Percentiles rank a stretch among this genome's conserved stretches.
phyloP scores from a whole-genome alignment of 2,797 vertebrate species.

The Crenichthys baileyi region DNA sequence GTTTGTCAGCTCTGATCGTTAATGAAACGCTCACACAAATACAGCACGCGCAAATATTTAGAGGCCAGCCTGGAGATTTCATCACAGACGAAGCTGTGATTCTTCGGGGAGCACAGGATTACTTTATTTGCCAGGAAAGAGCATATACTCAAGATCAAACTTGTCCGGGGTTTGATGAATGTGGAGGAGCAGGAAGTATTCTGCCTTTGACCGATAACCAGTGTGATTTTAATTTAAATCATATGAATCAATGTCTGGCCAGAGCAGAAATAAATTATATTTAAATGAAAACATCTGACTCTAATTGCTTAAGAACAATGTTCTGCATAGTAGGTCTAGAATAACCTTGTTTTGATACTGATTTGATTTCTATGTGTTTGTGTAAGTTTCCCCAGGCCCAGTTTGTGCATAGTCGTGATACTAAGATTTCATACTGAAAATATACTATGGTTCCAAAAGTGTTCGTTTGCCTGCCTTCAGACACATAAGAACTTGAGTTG shows the following conservation, averaged over 20 bases:
- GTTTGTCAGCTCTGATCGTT: conserved; percentile 82
- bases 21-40: conserved; percentile 81
- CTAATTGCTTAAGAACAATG: conserved; percentile 81
- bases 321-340: conserved; percentile 75
- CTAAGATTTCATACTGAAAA: background rate
- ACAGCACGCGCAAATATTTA: conserved; percentile 83
- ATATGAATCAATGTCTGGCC: conserved; percentile 81
- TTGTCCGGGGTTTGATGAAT: conserved; percentile 65
- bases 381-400: conserved; percentile 28
- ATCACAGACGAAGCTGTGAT: conserved; percentile 70
- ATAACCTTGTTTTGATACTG: conserved; percentile 73
- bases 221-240: conserved; percentile 84
- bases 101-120: conserved; percentile 65
- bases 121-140: conserved; percentile 62
- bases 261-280: conserved; percentile 71
- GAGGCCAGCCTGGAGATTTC: conserved; percentile 74
- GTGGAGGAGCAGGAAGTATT: conserved; percentile 72
- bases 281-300: conserved; percentile 87
- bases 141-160: conserved; percentile 69
- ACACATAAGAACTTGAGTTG: background rate
- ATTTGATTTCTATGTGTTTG: conserved; percentile 60
- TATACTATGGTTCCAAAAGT: background rate
- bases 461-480: background rate
- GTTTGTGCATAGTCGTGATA: conserved; percentile 7
- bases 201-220: conserved; percentile 79